Evolutionary conservation across 1,140 invertebrate species (phyloP).

Genomic region (Sesamia nonagrioides): DNA sequence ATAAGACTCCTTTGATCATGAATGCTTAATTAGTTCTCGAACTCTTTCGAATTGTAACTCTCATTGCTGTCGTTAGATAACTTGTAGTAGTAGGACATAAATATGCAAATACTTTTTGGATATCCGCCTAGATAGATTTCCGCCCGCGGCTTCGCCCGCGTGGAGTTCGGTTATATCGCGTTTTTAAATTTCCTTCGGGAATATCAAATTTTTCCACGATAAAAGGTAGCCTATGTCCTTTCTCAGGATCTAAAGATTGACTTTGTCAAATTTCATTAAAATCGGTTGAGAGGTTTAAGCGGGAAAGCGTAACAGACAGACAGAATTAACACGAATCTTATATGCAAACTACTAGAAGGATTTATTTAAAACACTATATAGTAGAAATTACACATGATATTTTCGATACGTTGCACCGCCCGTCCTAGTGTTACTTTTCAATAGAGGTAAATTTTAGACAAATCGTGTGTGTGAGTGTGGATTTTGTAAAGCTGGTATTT

Average conservation of each 20-base stretch:
- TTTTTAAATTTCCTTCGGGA: too few species aligned
- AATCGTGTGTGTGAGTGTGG: not conserved
- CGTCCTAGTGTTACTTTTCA: not conserved
- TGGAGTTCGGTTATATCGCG: too few species aligned
- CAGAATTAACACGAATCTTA: conserved; percentile 2
- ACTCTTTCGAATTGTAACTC: conserved; percentile 38
- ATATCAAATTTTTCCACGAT: too few species aligned
- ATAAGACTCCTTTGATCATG: conserved; percentile 36
- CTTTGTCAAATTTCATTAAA: too few species aligned
- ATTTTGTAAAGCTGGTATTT: not conserved
- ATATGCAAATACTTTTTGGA: conserved; percentile 31
- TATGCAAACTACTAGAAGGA: not conserved
- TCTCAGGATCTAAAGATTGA: too few species aligned
- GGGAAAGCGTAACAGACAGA: too few species aligned
- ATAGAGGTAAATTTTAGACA: not conserved
- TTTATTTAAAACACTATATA: not conserved
- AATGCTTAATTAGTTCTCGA: conserved; percentile 34
- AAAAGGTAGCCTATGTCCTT: too few species aligned
- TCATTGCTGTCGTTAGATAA: conserved; percentile 11
- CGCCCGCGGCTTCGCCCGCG: too few species aligned
- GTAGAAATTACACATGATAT: not conserved
- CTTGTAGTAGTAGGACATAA: conserved; percentile 25
- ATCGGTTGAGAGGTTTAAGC: too few species aligned
- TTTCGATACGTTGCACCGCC: not conserved
- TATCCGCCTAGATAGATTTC: too few species aligned